Percentiles rank a stretch among this genome's conserved stretches.
Conservation (phyloP, 1,140 invertebrate genomes). For the Thaumetopoea pityocampa region DNA sequence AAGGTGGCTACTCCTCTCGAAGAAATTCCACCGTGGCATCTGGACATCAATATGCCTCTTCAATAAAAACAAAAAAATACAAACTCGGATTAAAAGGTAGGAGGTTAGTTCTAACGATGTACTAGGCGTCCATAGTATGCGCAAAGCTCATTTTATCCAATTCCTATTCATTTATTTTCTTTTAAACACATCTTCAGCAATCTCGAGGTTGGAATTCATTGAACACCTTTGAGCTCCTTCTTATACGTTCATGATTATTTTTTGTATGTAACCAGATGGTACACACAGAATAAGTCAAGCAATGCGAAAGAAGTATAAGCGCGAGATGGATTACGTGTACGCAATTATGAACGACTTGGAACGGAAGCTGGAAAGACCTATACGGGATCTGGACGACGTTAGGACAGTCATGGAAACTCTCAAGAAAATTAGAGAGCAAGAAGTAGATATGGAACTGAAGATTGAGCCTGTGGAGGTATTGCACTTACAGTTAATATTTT, state of each 20-base stretch:
- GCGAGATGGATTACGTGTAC: conserved; percentile 96
- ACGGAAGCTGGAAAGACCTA: conserved; percentile 89
- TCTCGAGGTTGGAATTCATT: not conserved
- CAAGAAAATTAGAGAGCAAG: conserved; percentile 94
- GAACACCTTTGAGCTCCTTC: not conserved
- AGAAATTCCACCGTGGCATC: no score
- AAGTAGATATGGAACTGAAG: conserved; percentile 95
- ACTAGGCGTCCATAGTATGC: no score
- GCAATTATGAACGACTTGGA: conserved; percentile 95
- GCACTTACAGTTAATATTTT: no score
- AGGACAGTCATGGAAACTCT: conserved; percentile 94
- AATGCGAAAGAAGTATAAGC: conserved; percentile 93
- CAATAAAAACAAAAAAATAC: no score
- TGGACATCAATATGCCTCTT: no score
- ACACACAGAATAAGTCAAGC: conserved; percentile 90
- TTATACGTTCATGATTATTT: not conserved
- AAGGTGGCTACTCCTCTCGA: no score
- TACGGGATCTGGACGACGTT: conserved; percentile 95
- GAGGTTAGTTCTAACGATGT: no score
- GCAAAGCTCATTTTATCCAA: no score
- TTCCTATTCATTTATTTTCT: no score
- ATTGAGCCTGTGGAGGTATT: conserved; percentile 95
- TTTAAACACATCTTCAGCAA: no score
- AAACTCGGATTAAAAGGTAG: no score
- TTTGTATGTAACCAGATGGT: conserved; percentile 66